These are phyloP conservation scores for Spongilla lacustris DNA, from an alignment of 37 sponge, comb jelly and placozoan species.

Conservation along the genomic window DNA sequence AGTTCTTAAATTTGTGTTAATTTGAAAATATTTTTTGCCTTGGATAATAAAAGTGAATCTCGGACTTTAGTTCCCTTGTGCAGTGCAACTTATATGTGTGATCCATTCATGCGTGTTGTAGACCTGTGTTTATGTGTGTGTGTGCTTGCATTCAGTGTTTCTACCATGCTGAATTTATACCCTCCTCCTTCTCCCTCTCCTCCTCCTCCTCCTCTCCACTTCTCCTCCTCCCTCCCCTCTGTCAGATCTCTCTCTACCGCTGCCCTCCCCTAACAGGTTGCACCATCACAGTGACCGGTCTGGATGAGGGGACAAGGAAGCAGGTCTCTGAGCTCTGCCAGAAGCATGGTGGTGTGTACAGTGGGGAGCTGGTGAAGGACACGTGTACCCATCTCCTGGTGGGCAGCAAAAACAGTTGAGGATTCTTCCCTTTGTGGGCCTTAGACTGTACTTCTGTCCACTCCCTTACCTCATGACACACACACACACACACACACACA, in stretches of 20 bases:
- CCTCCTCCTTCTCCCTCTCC: not conserved
- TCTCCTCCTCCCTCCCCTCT: not conserved
- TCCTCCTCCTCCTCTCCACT: not conserved
- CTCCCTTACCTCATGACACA: not conserved
- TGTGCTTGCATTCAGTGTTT: too few relatives aligned
- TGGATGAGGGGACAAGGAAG: conserved; percentile 63
- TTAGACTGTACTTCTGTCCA: not conserved
- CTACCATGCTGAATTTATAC: too few relatives aligned
- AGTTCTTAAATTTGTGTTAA: too few relatives aligned
- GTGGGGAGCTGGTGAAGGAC: conserved; percentile 84
- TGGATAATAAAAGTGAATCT: too few relatives aligned
- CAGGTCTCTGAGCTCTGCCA: conserved; percentile 48
- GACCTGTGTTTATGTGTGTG: too few relatives aligned
- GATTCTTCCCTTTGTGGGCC: not conserved
- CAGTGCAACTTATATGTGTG: too few relatives aligned
- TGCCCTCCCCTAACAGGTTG: conserved; percentile 82
- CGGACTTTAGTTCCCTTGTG: too few relatives aligned
- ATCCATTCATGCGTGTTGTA: too few relatives aligned
- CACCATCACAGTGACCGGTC: conserved; percentile 84
- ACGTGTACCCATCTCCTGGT: conserved; percentile 84
- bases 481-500: not conserved
- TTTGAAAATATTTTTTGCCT: too few relatives aligned
- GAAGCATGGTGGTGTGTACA: conserved; percentile 85
- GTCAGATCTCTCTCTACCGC: conserved; percentile 27
- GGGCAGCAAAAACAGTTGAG: conserved; percentile 47